phyloP scores from a whole-genome alignment of 1,140 invertebrate genomes.

The Zaprionus capensis region DNA sequence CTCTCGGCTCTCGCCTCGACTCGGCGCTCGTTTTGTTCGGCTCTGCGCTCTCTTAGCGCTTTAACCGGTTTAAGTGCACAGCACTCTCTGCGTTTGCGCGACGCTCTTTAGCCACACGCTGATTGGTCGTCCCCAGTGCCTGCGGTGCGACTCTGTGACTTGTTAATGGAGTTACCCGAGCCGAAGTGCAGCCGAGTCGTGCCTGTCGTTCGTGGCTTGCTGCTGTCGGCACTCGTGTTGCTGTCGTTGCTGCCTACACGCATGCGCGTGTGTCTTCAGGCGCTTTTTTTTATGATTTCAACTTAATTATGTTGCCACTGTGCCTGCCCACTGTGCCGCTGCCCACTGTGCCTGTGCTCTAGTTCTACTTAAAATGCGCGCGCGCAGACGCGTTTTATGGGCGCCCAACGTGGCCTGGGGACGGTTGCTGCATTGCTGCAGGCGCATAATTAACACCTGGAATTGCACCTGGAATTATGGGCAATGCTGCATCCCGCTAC shows the following conservation, averaged over 20 bases:
- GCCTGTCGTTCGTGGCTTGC: not conserved
- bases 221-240: slow-evolving; percentile 26
- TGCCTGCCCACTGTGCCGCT: slow-evolving; percentile 12
- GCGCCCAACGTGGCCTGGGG: slow-evolving; percentile 37
- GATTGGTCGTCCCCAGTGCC: slow-evolving; percentile 59
- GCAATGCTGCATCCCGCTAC: slow-evolving; percentile 43
- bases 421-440: slow-evolving; percentile 38
- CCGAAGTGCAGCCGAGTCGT: slow-evolving; percentile 26
- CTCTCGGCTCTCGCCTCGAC: slow-evolving; percentile 17
- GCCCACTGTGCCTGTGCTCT: slow-evolving; percentile 44
- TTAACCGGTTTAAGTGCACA: slow-evolving; percentile 61
- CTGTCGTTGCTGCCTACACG: slow-evolving; percentile 47
- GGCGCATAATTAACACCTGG: slow-evolving; percentile 50
- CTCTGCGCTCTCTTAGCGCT: slow-evolving; percentile 34
- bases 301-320: slow-evolving; percentile 76
- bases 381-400: slow-evolving; percentile 51
- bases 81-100: slow-evolving; percentile 46
- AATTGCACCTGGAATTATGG: slow-evolving; percentile 4
- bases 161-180: slow-evolving; percentile 68
- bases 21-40: not conserved
- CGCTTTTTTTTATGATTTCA: slow-evolving; percentile 77
- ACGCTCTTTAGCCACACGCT: slow-evolving; percentile 66
- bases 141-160: slow-evolving; percentile 57
- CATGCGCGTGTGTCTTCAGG: slow-evolving; percentile 61
- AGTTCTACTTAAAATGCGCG: slow-evolving; percentile 61